Conservation (phyloP, 2,888 invertebrate species). For the Drosophila anceps region DNA sequence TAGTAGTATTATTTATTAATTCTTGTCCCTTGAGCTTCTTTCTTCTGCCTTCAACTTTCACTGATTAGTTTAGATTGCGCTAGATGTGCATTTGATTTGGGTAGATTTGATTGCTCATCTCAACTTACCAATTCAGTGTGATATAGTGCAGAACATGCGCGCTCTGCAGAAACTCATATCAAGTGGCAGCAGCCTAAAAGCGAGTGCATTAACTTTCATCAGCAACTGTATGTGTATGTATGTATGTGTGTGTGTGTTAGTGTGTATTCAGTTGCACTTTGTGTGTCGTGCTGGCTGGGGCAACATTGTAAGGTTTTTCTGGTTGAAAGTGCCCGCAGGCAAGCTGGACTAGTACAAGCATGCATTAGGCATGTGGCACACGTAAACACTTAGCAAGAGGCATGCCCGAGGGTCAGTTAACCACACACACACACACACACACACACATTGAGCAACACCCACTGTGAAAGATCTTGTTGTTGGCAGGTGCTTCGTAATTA, state of each 20-base stretch:
- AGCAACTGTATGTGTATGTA: constrained; percentile 3
- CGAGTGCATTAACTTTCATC: constrained; percentile 19
- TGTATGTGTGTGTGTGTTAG: neutral
- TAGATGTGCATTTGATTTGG: neutral
- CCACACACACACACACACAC: constrained; percentile 1
- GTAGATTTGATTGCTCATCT: neutral
- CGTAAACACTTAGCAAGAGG: constrained; percentile 75
- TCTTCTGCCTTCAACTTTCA: neutral
- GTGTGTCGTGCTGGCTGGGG: constrained; percentile 7
- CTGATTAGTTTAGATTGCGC: neutral
- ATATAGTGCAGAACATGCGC: constrained; percentile 1
- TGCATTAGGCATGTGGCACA: constrained; percentile 71
- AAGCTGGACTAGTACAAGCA: constrained; percentile 15
- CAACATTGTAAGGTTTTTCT: constrained; percentile 35
- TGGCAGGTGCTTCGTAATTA: constrained; percentile 53
- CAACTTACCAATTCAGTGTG: neutral
- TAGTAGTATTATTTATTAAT: no score
- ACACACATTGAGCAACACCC: neutral
- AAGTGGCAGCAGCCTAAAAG: constrained; percentile 25
- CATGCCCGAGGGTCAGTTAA: constrained; percentile 34
- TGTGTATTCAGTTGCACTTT: constrained; percentile 40
- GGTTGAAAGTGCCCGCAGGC: constrained; percentile 35
- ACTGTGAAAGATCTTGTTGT: constrained; percentile 9
- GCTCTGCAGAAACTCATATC: constrained; percentile 8
- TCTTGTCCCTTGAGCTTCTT: neutral